phyloP scores from a whole-genome alignment of 2,888 invertebrate genomes.

The Protonemura montana region DNA sequence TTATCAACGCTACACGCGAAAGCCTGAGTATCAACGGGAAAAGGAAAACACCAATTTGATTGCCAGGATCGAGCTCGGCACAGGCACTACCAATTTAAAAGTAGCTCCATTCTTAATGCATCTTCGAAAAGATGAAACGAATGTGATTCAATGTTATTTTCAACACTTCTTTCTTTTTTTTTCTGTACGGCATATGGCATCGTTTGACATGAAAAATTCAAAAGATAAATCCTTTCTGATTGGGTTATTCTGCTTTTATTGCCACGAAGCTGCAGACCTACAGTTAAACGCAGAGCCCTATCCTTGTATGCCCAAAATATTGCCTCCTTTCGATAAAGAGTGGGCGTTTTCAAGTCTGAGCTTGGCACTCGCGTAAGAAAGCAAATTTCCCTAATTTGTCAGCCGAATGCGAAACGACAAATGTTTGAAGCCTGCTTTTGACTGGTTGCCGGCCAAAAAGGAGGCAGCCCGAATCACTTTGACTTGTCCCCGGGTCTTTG shows the following conservation, averaged over 20 bases:
- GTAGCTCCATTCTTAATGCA: conserved; percentile 1
- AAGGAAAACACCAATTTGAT: background rate
- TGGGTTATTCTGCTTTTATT: background rate
- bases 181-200: background rate
- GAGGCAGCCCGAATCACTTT: no score
- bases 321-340: background rate
- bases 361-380: background rate
- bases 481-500: no score
- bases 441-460: background rate
- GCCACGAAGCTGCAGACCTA: background rate
- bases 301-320: no score
- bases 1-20: background rate
- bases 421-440: background rate
- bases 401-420: background rate
- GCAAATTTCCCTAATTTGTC: background rate
- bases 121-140: background rate
- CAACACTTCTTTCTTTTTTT: background rate
- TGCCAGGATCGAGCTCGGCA: background rate
- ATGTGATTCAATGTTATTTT: background rate
- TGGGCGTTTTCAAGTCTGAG: background rate
- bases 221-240: background rate
- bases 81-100: background rate
- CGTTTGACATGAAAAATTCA: conserved; percentile 3
- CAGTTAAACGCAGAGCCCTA: no score
- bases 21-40: background rate